These are phyloP conservation scores for Struthidea cinerea DNA, from an alignment of 2,113 vertebrate genomes.

Conservation along the genomic window DNA sequence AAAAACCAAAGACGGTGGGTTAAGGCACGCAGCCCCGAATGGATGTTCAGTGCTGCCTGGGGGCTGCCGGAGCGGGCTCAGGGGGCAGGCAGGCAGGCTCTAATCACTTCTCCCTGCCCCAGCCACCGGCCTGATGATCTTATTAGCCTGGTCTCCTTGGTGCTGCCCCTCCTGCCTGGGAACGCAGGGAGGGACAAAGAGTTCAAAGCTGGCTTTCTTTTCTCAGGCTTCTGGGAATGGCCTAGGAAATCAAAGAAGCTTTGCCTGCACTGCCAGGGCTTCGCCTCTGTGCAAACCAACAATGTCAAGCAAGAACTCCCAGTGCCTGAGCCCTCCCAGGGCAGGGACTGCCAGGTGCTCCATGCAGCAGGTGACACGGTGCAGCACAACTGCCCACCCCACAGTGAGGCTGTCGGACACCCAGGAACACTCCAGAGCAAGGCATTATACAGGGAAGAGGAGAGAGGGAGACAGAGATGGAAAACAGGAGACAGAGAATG, in stretches of 20 bases:
- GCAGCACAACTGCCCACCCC: neutral
- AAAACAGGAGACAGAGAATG: neutral
- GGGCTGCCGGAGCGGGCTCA: neutral
- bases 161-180: neutral
- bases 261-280: neutral
- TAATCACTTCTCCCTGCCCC: neutral
- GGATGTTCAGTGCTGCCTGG: neutral
- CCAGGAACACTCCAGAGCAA: neutral
- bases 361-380: accelerated
- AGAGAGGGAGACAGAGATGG: neutral
- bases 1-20: neutral
- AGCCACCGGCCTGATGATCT: neutral
- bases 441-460: neutral
- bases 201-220: neutral
- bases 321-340: neutral
- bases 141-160: neutral
- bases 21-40: neutral
- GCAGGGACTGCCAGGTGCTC: neutral
- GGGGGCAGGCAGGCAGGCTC: neutral
- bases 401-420: neutral
- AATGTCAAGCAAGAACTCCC: neutral
- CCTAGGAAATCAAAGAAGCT: neutral
- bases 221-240: slow-evolving; percentile 1
- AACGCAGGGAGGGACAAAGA: neutral
- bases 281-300: neutral